Percentiles rank a stretch among this genome's conserved stretches.
phyloP scores from a whole-genome alignment of 2,888 invertebrate genomes.

The Pteria penguin region DNA sequence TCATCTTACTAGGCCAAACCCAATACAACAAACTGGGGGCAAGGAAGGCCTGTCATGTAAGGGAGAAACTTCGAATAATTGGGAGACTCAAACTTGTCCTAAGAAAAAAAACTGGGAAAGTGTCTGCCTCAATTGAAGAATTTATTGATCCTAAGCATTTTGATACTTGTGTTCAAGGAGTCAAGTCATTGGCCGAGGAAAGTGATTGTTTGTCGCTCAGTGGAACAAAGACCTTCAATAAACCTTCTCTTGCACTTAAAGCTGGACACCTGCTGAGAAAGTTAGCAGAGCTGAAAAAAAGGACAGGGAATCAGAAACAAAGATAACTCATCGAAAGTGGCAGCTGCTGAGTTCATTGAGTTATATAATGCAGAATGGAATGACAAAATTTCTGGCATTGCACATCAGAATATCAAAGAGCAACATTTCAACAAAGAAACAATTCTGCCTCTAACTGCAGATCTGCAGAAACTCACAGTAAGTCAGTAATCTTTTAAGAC shows the following conservation, averaged over 20 bases:
- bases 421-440: too few relatives aligned
- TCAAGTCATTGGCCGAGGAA: constrained; percentile 24
- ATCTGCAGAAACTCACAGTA: too few relatives aligned
- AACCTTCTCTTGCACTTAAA: constrained; percentile 34
- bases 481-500: too few relatives aligned
- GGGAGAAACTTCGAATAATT: constrained; percentile 29
- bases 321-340: too few relatives aligned
- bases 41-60: constrained; percentile 29
- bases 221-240: constrained; percentile 32
- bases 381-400: too few relatives aligned
- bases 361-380: too few relatives aligned
- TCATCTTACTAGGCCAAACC: constrained; percentile 16
- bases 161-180: constrained; percentile 22
- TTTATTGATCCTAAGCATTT: constrained; percentile 19
- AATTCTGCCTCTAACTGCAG: too few relatives aligned
- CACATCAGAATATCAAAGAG: too few relatives aligned
- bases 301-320: constrained; percentile 31
- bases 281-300: constrained; percentile 30
- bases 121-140: constrained; percentile 19
- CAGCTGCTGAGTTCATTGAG: too few relatives aligned
- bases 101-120: constrained; percentile 11
- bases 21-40: constrained; percentile 35
- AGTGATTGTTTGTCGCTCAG: constrained; percentile 16
- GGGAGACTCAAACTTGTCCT: constrained; percentile 31
- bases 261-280: constrained; percentile 31